phyloP scores from a whole-genome alignment of 2,888 invertebrate species.

The Dicycla oo region DNA sequence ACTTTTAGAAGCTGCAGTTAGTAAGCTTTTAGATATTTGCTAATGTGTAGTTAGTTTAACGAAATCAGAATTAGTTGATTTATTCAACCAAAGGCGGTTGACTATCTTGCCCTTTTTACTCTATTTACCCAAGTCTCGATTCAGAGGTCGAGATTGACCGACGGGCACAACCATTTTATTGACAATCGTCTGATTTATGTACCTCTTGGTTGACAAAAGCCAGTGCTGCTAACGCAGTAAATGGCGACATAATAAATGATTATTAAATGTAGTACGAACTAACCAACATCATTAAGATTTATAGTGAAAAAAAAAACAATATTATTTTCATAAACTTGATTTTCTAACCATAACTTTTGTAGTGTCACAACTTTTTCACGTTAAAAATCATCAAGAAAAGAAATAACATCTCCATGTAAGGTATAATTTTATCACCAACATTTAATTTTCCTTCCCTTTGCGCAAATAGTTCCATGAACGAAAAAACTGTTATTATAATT shows the following conservation, averaged over 20 bases:
- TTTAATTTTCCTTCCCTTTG: not conserved
- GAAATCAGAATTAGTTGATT: not conserved
- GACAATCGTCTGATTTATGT: slow-evolving; percentile 13
- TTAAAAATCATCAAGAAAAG: not conserved
- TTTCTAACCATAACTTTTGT: no score
- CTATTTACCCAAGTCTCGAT: not conserved
- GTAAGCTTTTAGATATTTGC: not conserved
- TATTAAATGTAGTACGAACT: not conserved
- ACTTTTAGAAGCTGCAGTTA: not conserved
- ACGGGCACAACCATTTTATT: not conserved
- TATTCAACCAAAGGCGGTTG: not conserved
- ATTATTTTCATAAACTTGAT: no score
- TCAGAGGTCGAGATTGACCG: slow-evolving; percentile 7
- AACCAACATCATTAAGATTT: not conserved
- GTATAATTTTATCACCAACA: not conserved
- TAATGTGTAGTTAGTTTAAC: not conserved
- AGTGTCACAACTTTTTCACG: no score
- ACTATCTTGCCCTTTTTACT: slow-evolving; percentile 1
- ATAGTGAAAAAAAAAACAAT: not conserved
- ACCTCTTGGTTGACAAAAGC: not conserved
- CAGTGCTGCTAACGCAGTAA: not conserved
- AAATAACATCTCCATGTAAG: no score
- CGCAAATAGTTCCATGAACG: not conserved
- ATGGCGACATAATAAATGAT: not conserved
- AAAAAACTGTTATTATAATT: not conserved